Evolutionary conservation across 2,888 invertebrate species (phyloP).

Genomic region (Himalopsyche tibetana): DNA sequence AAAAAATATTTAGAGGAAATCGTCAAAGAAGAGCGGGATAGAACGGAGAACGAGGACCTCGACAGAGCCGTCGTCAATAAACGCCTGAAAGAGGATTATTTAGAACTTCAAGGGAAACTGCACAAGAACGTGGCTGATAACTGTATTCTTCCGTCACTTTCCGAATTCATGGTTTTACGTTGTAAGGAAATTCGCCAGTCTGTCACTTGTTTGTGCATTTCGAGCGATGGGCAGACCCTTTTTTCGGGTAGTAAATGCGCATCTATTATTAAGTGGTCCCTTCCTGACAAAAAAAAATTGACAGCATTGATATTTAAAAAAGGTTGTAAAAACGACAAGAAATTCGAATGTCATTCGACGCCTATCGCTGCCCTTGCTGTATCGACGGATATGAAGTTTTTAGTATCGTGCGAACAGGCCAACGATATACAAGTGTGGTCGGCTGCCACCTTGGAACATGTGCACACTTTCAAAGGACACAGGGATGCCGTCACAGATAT

Average conservation of each 20-base stretch:
- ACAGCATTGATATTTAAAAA: conserved; percentile 76
- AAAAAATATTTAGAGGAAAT: conserved; percentile 93
- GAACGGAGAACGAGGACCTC: conserved; percentile 80
- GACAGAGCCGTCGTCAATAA: conserved; percentile 83
- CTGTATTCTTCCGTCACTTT: conserved; percentile 70
- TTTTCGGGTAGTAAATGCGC: conserved; percentile 94
- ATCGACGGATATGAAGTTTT: conserved; percentile 87
- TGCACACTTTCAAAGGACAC: conserved; percentile 90
- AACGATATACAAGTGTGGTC: conserved; percentile 90
- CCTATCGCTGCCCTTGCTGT: conserved; percentile 83
- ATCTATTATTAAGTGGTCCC: conserved; percentile 89
- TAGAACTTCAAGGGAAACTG: conserved; percentile 90
- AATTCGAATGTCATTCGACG: conserved; percentile 68
- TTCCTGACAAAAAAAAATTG: conserved; percentile 80
- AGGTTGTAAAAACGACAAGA: conserved; percentile 70
- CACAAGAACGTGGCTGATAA: conserved; percentile 84
- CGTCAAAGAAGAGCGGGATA: conserved; percentile 85
- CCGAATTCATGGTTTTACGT: conserved; percentile 77
- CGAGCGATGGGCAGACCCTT: conserved; percentile 82
- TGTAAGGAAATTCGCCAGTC: conserved; percentile 87
- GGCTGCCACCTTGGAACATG: conserved; percentile 83
- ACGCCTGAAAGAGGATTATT: conserved; percentile 88
- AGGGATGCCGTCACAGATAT: conserved; percentile 85
- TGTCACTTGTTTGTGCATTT: conserved; percentile 88
- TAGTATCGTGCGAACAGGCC: conserved; percentile 78